phyloP scores from a whole-genome alignment of 2,113 vertebrate genomes.

The Agapornis roseicollis region DNA sequence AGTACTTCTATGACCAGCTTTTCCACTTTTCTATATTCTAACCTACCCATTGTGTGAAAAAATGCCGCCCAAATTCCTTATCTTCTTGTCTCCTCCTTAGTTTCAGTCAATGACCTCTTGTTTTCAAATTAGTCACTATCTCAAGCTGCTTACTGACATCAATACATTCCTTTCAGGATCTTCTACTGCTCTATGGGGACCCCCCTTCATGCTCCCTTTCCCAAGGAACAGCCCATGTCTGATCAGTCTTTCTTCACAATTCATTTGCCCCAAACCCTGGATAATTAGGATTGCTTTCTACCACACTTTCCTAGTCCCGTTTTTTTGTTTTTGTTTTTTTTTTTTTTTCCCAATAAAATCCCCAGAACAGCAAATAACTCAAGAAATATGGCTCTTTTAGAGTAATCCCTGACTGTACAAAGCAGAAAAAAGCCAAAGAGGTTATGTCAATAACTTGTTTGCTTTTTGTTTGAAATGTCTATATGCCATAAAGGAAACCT shows the following conservation, averaged over 20 bases:
- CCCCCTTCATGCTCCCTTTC: constrained; percentile 21
- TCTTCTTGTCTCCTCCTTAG: constrained; percentile 43
- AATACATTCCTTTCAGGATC: constrained; percentile 59
- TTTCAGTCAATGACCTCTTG: constrained; percentile 66
- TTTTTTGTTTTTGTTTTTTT: no score
- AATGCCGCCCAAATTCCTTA: not conserved
- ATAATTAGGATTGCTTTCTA: constrained; percentile 44
- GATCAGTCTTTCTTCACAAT: constrained; percentile 52
- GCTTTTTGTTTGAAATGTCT: not conserved
- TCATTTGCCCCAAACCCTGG: constrained; percentile 14
- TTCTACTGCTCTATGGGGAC: constrained; percentile 1
- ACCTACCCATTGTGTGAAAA: constrained; percentile 16
- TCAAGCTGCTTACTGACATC: constrained; percentile 65
- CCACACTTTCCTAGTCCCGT: not conserved
- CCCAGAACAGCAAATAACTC: not conserved
- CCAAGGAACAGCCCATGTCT: constrained; percentile 28
- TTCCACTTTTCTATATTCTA: constrained; percentile 27
- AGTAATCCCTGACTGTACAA: not conserved
- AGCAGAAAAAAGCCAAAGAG: not conserved
- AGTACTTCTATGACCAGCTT: not conserved
- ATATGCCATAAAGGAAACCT: not conserved
- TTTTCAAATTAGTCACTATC: constrained; percentile 69
- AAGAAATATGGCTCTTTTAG: not conserved
- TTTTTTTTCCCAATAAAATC: not conserved
- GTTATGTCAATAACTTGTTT: not conserved